Evolutionary conservation across 2,888 invertebrate species (phyloP).

Genomic region (Hydriomena furcata): DNA sequence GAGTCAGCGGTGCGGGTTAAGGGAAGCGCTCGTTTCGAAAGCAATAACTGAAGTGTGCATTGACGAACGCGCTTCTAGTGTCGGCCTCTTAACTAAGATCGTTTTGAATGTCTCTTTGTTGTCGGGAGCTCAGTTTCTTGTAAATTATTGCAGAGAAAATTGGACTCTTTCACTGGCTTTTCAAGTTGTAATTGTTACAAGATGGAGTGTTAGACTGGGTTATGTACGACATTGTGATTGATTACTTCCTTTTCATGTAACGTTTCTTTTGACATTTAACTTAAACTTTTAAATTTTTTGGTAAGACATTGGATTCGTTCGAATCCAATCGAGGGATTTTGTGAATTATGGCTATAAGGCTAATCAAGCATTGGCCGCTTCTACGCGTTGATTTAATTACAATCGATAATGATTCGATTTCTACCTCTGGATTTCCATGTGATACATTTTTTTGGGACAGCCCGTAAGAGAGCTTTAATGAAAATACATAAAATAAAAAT

Average conservation of each 20-base stretch:
- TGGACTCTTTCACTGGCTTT: constrained; percentile 25
- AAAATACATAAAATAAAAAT: too few species aligned
- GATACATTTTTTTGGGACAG: too few species aligned
- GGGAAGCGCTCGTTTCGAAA: constrained; percentile 31
- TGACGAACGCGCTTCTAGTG: constrained; percentile 73
- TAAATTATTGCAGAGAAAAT: constrained; percentile 42
- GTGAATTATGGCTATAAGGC: too few species aligned
- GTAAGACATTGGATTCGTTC: too few species aligned
- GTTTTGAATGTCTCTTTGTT: constrained; percentile 68
- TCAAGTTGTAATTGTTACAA: constrained; percentile 4
- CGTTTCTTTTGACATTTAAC: background rate
- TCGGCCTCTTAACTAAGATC: constrained; percentile 68
- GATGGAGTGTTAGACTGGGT: background rate
- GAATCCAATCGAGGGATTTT: too few species aligned
- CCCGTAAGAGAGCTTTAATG: too few species aligned
- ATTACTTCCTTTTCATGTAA: background rate
- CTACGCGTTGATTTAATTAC: too few species aligned
- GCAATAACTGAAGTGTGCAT: constrained; percentile 71
- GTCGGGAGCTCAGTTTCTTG: constrained; percentile 46
- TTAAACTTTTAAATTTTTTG: too few species aligned
- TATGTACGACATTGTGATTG: background rate
- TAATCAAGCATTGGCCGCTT: too few species aligned
- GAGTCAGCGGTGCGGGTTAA: constrained; percentile 13
- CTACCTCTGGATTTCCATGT: too few species aligned
- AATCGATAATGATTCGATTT: too few species aligned